These are phyloP conservation scores for Drosophila asahinai DNA, from an alignment of 1,140 invertebrate genomes.

Conservation along the genomic window DNA sequence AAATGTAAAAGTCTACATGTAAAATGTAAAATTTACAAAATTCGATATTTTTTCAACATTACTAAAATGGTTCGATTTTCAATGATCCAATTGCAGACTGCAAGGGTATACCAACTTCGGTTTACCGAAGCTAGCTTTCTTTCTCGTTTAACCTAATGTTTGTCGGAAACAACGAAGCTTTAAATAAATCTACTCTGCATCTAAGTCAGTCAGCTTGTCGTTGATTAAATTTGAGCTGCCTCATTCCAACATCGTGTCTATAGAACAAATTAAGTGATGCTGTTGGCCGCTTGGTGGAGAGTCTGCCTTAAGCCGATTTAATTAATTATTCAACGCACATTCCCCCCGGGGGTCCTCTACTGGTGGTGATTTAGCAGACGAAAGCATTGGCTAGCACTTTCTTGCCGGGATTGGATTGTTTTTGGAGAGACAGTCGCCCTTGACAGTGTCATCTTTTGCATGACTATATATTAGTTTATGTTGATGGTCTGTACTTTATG, in stretches of 20 bases:
- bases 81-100: too few relatives aligned
- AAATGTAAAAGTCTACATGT: too few relatives aligned
- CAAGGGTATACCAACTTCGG: too few relatives aligned
- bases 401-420: neutral
- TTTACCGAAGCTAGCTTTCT: too few relatives aligned
- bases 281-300: neutral
- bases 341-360: conserved; percentile 8
- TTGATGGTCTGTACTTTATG: conserved; percentile 20
- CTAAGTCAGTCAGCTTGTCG: conserved; percentile 39
- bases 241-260: conserved; percentile 24
- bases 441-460: conserved; percentile 24
- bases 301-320: conserved; percentile 50
- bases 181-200: conserved; percentile 17
- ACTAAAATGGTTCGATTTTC: too few relatives aligned
- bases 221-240: conserved; percentile 68
- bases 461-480: conserved; percentile 37
- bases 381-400: conserved; percentile 49
- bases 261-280: conserved; percentile 61
- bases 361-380: conserved; percentile 57
- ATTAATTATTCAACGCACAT: conserved; percentile 75
- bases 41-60: too few relatives aligned
- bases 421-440: conserved; percentile 8
- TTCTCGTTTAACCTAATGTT: conserved; percentile 6
- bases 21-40: too few relatives aligned
- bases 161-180: neutral